Evolutionary conservation across 2,113 vertebrate species (phyloP), one percentile per base, ranked within the genome.

Genomic region (Apteryx owenii): DNA sequence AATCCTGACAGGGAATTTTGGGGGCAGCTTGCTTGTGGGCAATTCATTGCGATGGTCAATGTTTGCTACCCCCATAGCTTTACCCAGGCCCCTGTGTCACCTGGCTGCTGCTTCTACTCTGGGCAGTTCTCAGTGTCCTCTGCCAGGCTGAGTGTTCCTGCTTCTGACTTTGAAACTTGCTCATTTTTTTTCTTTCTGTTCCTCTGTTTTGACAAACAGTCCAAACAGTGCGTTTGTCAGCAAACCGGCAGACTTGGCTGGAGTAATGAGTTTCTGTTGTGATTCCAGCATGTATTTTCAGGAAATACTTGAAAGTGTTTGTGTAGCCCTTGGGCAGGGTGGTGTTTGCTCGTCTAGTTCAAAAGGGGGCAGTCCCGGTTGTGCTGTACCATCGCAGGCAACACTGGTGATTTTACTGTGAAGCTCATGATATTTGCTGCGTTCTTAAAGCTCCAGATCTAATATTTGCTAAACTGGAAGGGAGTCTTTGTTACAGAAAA

Each of bases 341-440:
- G 31, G 9, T 25, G 31, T 70, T 46, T 10, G 6, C 68, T n/a
- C 4, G 10, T 33, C 76, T 50, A 9, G 9, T 25, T 48, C n/a
- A 22, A 40, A 17, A 19, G 17, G 48, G 46, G 60, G 7, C 26
- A 16, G 40, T 36, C 58, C 56, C 31, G 11, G 8, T 10, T 8
- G 19, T 4, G 36, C 11, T 20, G 12, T 18, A 7, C 28, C 2
- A 3, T 28, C 38, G 19, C 1, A 0, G n/a, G 29, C 3, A 0
- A 15, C 29, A 6, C 7, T 1, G 6, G 13, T 2, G 12, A 5
- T 22, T 61, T 56, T 4, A 6, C 3, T 9, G 56, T 4, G 42
- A 20, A 2, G 44, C 28, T 33, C 0, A 8, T 18, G 36, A 53
- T 21, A 3, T 53, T 40, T 8, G 33, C 12, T 12, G 50, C 14